Base-by-base conservation (phyloP, 2,797 vertebrate species). In the Muraenolepis orangiensis region DNA sequence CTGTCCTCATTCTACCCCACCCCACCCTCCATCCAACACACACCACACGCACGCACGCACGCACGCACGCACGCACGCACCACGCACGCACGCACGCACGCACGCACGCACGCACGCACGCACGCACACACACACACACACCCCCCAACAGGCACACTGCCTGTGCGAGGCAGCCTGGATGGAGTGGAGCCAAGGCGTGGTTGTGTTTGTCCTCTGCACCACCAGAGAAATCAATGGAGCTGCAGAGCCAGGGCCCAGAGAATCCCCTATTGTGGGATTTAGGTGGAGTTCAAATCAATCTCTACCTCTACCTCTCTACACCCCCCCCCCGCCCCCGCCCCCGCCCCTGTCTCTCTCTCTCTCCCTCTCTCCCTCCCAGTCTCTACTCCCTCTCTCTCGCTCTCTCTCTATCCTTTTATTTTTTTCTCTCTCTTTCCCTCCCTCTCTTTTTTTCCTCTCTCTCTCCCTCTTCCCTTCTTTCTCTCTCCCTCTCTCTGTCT, bases 211-310 rank as follows among this genome's bases (percentile, higher is more conserved):
- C 85, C 85, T 90, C 86, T 90, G 88, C 85, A 89, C 82, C 87
- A 88, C 80, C 76, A 81, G 80, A 89, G 83, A 91, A 90, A 91
- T 91, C 90, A 86, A 91, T 91, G 86, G 81, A 81, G 87, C 85
- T 90, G 84, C 89, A 89, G 85, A 81, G 80, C 81, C 78, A 78
- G 81, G 82, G 80, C 85, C 85, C 87, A 77, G 57, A 86, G 74
- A 80, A 80, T 78, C 86, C 80, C 86, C 67, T 29, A 82, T 78
- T 74, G 69, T 82, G 85, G 85, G 87, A 85, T 89, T 90, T 82
- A 82, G 87, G 81, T 74, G 75, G 84, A 84, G 85, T 88, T 82
- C 81, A 87, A 38, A 90, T 91, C 89, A 90, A 88, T 92, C 84
- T 42, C 23, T 42, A 20, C 28, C 40, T 71, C 40, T 57, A 0